Percentiles rank a stretch among this genome's conserved stretches.
These are phyloP conservation scores for Andrena bucephala DNA, from an alignment of 2,888 invertebrate genomes.

Conservation along the genomic window DNA sequence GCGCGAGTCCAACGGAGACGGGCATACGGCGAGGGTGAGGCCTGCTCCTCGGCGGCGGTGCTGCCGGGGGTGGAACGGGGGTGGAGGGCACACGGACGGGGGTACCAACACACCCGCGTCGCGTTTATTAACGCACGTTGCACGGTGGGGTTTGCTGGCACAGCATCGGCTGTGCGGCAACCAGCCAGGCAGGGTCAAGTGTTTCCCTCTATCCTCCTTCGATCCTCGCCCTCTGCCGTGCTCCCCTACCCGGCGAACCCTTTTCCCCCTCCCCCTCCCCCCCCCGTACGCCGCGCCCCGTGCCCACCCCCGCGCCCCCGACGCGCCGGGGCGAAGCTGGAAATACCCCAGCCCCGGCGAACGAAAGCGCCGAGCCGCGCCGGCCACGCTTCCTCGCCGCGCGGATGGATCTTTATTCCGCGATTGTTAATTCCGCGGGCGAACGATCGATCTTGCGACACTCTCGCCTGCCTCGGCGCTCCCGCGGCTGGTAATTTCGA, in stretches of 20 bases:
- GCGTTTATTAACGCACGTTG: conserved; percentile 81
- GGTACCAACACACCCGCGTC: conserved; percentile 66
- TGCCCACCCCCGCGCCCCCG: too few species aligned
- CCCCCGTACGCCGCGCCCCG: not conserved
- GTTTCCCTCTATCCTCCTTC: conserved; percentile 64
- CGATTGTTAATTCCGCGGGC: conserved; percentile 21
- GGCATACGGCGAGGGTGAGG: conserved; percentile 25
- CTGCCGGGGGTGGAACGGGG: conserved; percentile 28
- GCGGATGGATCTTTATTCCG: conserved; percentile 1
- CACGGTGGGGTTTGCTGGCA: conserved; percentile 78
- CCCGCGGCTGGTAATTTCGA: too few species aligned
- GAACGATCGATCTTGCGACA: conserved; percentile 7
- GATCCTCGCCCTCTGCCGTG: conserved; percentile 42
- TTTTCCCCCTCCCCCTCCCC: conserved; percentile 21
- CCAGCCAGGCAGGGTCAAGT: conserved; percentile 82
- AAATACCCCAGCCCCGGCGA: conserved; percentile 10
- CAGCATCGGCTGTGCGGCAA: conserved; percentile 78
- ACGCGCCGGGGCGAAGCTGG: conserved; percentile 1
- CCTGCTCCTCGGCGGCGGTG: conserved; percentile 17
- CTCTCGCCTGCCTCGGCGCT: not conserved
- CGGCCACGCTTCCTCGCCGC: not conserved
- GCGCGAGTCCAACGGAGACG: conserved; percentile 26
- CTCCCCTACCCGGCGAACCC: conserved; percentile 36
- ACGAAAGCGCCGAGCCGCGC: not conserved
- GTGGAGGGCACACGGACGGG: conserved; percentile 55